Evolutionary conservation across 2,113 vertebrate genomes (phyloP), one percentile per base, ranked within the genome.

Genomic region (Scytalopus superciliaris): DNA sequence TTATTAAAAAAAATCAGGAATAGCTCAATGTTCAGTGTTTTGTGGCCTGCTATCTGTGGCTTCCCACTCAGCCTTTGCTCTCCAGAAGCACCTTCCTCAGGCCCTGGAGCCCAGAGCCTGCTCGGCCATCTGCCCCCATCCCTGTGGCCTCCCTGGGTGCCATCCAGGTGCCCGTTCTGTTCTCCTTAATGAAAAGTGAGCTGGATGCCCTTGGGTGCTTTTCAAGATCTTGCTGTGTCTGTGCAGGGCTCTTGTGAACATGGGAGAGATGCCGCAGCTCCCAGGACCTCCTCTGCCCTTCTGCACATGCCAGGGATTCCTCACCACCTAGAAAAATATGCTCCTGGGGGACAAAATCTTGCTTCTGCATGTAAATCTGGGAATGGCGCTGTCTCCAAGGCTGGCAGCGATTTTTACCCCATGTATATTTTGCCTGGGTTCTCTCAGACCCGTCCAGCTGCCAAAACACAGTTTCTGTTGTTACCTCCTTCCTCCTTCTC

Each of bases 21-120:
- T 19, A 74, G 4, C 50, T 85, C 44, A 27, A 27, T 0, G 0
- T 27, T 78, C 2, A 0, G 16, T 12, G 16, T 85, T 74, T 78
- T 78, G 13, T 22, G 78, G 27, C 19, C 12, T 23, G 33, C 31
- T 79, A 14, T 24, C 70, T 10, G 7, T 25, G 37, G 33, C 33
- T 70, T 85, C 70, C 60, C 13, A 42, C 18, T 35, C 40, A 78
- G 18, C 18, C 37, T 45, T 49, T 73, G 44, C 57, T 68, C 22
- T 80, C 55, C 84, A 80, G 53, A 76, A 84, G 24, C 35, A 60
- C 9, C 22, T 80, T 87, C 30, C 37, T n/a, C 28, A 60, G 33
- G 11, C 22, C 8, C 28, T n/a, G 1, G 5, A 50, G 35, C 33
- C 49, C 59, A 39, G 44, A 74, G 33, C 52, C 19, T 78, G 56